Base-by-base conservation (phyloP, 2,113 vertebrate genomes). In the Electrona antarctica region DNA sequence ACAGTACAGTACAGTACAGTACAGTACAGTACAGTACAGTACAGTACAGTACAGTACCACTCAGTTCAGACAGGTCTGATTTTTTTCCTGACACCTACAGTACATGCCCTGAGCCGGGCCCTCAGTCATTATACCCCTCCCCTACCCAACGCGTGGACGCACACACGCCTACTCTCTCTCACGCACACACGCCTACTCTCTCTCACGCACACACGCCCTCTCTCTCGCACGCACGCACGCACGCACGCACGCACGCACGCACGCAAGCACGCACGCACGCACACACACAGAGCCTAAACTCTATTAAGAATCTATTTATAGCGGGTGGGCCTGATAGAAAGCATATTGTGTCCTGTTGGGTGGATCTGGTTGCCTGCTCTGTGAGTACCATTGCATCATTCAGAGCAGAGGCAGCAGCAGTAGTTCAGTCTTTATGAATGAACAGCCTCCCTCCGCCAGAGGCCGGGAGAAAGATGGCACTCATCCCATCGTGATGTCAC, bases 401-500 rank as follows among this genome's bases (percentile, higher is more conserved):
- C 69, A 54, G 78, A 71, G 85, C 64, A 72, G 82, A 86, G 84
- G 81, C 85, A 77, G 81, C 61, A 76, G 12, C 12, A 29, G 28
- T n/a, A 7, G 85, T 71, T 77, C 67, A 74, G 82, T 73, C 86
- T 92, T 91, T 90, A 89, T 92, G 92, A 93, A 93, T 93, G 92
- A 93, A 91, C 52, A 54, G 69, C 88, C 76, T 90, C 84, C 21
- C 21, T 21, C 77, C 67, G 78, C 71, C 74, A 85, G 86, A 87
- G 84, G 79, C 89, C 79, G 83, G 67, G 76, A 87, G 87, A 88
- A 74, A 87, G 87, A 88, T 91, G 89, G 91, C 87, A 82, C 80
- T 0, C 78, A 84, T 91, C 91, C 92, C 86, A 79, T 69, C 74
- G 79, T 93, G 92, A 93, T 93, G 92, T 93, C 92, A 93, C 87